Evolutionary conservation across 1,140 invertebrate genomes (phyloP).

Genomic region (Argopecten irradians): DNA sequence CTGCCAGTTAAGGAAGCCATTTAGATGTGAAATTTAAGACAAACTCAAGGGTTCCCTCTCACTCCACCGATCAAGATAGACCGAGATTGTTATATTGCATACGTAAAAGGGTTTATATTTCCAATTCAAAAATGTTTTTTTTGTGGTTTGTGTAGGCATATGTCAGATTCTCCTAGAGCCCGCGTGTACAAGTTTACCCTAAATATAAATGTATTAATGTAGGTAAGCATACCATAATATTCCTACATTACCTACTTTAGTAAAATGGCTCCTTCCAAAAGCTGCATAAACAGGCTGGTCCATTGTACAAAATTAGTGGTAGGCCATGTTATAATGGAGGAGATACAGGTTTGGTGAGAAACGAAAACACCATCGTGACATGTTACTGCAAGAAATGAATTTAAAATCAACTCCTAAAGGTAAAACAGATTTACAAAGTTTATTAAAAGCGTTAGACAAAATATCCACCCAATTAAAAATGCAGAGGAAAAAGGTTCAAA

Average conservation of each 20-base stretch:
- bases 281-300: background rate
- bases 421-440: background rate
- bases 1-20: background rate
- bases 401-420: background rate
- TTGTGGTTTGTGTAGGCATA: background rate
- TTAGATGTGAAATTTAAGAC: slow-evolving; percentile 5
- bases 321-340: background rate
- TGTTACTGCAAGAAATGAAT: background rate
- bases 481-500: background rate
- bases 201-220: background rate
- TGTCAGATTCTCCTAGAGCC: background rate
- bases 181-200: slow-evolving; percentile 13
- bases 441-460: background rate
- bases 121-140: slow-evolving; percentile 16
- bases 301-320: background rate
- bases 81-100: slow-evolving; percentile 12
- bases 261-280: background rate
- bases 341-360: background rate
- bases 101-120: slow-evolving; percentile 18
- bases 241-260: background rate
- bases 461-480: background rate
- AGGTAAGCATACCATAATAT: background rate
- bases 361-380: slow-evolving; percentile 16
- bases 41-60: background rate
- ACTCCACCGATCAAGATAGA: background rate